Conservation (phyloP, 2,888 invertebrate species). For the Cephalotes varians region DNA sequence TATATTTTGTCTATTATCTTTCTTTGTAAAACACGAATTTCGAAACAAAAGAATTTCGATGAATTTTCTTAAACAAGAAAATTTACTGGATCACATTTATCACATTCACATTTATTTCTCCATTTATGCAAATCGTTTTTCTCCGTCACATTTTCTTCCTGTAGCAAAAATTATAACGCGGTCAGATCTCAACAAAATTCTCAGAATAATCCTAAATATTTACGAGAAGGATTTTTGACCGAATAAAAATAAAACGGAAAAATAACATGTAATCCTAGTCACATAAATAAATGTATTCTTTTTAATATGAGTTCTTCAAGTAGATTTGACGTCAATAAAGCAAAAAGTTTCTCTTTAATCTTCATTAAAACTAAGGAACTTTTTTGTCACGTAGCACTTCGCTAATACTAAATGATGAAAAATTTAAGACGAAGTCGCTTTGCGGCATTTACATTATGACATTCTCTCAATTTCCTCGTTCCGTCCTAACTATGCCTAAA, state of each 20-base stretch:
- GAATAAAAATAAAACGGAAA: constrained; percentile 28
- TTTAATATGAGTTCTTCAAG: background rate
- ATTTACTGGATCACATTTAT: background rate
- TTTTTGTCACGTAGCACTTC: background rate
- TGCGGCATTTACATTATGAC: background rate
- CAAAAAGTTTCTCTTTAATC: background rate
- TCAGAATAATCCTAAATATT: constrained; percentile 9
- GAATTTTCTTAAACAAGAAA: background rate
- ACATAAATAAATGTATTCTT: background rate
- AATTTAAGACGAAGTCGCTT: background rate
- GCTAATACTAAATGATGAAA: background rate
- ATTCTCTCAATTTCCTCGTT: constrained; percentile 11
- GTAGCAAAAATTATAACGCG: background rate
- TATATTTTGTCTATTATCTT: background rate
- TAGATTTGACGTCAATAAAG: background rate
- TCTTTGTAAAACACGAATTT: background rate
- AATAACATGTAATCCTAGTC: background rate
- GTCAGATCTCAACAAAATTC: background rate
- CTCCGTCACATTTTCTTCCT: background rate
- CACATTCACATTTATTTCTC: background rate
- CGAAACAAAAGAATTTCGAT: background rate
- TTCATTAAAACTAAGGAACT: background rate
- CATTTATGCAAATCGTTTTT: background rate
- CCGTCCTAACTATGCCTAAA: too few species aligned
- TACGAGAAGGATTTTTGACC: background rate